Conservation (phyloP, 2,797 vertebrate genomes). For the Pseudocheirus occidentalis region DNA sequence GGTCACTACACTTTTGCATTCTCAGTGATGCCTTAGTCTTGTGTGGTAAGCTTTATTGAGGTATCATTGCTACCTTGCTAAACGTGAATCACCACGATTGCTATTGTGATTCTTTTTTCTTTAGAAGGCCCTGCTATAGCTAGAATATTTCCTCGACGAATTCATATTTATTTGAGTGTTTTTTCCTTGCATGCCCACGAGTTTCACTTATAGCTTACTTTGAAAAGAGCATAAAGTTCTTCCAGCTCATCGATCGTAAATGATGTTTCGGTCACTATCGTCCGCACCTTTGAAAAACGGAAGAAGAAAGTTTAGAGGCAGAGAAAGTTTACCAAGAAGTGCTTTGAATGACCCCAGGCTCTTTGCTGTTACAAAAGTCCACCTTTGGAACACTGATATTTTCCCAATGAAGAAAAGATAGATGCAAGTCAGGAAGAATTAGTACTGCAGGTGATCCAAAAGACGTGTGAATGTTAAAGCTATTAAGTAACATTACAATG, state of each 20-base stretch:
- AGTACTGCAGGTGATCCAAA: not conserved
- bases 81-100: not conserved
- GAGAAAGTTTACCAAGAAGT: not conserved
- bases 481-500: not conserved
- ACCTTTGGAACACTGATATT: not conserved
- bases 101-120: not conserved
- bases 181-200: not conserved
- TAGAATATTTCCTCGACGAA: constrained; percentile 26
- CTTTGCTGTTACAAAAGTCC: not conserved
- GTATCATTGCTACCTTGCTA: not conserved
- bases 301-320: constrained; percentile 5
- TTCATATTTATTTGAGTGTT: not conserved
- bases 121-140: rapidly evolving
- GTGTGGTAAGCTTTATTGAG: not conserved
- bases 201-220: constrained; percentile 85
- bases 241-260: constrained; percentile 96
- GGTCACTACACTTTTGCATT: rapidly evolving
- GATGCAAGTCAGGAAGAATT: not conserved
- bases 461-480: not conserved
- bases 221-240: constrained; percentile 96
- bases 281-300: constrained; percentile 90
- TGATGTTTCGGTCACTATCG: constrained; percentile 95
- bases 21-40: not conserved
- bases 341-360: not conserved
- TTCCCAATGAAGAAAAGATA: not conserved